Conservation (phyloP, 2,888 invertebrate genomes). For the Drosophila greeni region DNA sequence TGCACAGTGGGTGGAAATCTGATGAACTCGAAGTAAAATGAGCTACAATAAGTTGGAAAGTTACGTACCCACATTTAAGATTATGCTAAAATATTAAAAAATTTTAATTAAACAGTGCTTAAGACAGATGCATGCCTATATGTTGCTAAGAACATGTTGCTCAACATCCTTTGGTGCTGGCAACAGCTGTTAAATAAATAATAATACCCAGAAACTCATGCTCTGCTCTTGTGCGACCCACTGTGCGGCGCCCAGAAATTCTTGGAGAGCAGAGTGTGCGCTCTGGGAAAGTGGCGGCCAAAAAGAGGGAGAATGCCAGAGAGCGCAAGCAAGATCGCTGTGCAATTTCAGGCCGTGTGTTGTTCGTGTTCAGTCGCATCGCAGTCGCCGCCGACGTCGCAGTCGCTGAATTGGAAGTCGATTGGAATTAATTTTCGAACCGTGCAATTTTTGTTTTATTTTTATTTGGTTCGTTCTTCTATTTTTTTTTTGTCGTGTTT, state of each 20-base stretch:
- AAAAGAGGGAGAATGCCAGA: slow-evolving; percentile 4
- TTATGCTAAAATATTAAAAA: not conserved
- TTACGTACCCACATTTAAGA: too few relatives aligned
- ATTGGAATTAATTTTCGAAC: slow-evolving; percentile 18
- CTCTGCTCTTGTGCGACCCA: not conserved
- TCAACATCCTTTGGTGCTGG: not conserved
- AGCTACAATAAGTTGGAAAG: not conserved
- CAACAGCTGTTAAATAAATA: too few relatives aligned
- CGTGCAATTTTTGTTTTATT: slow-evolving; percentile 22
- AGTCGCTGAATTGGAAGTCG: slow-evolving; percentile 22
- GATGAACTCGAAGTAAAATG: not conserved
- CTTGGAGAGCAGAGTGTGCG: slow-evolving; percentile 30
- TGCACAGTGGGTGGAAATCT: slow-evolving; percentile 1
- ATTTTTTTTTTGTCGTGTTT: slow-evolving; percentile 3
- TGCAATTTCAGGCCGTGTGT: slow-evolving; percentile 63
- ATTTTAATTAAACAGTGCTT: not conserved
- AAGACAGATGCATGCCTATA: not conserved
- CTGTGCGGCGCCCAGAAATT: slow-evolving; percentile 29
- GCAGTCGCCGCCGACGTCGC: slow-evolving; percentile 16
- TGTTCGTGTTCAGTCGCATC: slow-evolving; percentile 36
- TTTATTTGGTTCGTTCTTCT: slow-evolving; percentile 11
- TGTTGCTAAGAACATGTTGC: not conserved
- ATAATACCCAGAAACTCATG: too few relatives aligned
- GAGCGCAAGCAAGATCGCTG: slow-evolving; percentile 38
- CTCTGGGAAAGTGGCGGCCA: slow-evolving; percentile 9